Percentiles rank a stretch among this genome's conserved stretches.
phyloP scores from a whole-genome alignment of 2,888 invertebrate species.

The Escarpia spicata region DNA sequence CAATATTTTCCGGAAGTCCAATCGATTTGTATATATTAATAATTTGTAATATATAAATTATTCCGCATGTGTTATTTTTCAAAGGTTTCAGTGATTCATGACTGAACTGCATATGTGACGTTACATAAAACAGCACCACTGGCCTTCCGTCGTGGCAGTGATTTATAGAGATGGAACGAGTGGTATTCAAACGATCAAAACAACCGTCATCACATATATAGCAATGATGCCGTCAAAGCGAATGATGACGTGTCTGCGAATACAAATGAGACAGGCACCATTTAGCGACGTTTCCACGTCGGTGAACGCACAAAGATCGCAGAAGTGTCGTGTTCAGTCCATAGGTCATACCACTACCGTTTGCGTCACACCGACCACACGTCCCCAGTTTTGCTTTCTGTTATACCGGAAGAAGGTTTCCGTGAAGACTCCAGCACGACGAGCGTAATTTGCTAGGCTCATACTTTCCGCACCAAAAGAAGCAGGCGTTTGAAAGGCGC shows the following conservation, averaged over 20 bases:
- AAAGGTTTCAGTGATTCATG: not conserved
- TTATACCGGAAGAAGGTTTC: not conserved
- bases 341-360: not conserved
- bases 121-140: not conserved
- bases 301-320: not conserved
- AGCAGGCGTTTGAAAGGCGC: too few relatives aligned
- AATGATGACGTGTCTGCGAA: not conserved
- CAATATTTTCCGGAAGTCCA: not conserved
- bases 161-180: not conserved
- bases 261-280: conserved; percentile 2
- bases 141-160: not conserved
- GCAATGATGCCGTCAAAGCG: not conserved
- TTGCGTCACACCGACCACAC: not conserved
- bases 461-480: too few relatives aligned
- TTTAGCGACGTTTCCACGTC: not conserved
- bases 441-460: not conserved
- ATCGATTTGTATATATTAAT: not conserved
- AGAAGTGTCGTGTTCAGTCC: not conserved
- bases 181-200: not conserved
- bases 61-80: not conserved
- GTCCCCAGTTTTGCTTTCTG: not conserved
- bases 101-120: not conserved
- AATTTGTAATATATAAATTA: not conserved
- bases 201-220: not conserved
- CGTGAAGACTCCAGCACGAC: not conserved